Evolutionary conservation across 2,797 vertebrate genomes (phyloP).

Genomic region (Hafferia zeledoni): DNA sequence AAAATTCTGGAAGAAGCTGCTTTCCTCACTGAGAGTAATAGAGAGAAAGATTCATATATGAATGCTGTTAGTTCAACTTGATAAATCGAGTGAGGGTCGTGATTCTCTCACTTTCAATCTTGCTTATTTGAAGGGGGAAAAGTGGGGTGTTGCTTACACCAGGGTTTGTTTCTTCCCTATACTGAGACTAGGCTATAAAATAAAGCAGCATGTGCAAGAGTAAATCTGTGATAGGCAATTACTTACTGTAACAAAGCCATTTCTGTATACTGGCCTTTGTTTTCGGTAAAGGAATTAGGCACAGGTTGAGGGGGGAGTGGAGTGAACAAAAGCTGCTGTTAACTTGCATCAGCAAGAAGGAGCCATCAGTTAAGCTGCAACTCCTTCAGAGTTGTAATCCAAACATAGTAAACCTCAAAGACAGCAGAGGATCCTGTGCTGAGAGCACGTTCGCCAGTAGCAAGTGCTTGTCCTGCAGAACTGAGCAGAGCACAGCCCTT

Average conservation of each 20-base stretch:
- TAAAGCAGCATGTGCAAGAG: background rate
- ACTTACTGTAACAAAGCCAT: background rate
- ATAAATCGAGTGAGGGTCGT: background rate
- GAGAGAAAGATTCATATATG: background rate
- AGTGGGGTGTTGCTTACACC: background rate
- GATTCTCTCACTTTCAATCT: background rate
- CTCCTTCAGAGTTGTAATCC: background rate
- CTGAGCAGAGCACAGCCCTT: background rate
- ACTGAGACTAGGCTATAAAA: background rate
- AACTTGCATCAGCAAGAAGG: background rate
- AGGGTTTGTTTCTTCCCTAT: background rate
- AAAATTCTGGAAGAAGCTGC: background rate
- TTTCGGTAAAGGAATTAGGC: background rate
- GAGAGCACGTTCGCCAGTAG: background rate
- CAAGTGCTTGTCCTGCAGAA: background rate
- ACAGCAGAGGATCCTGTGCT: background rate
- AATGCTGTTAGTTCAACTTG: background rate
- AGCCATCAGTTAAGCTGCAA: background rate
- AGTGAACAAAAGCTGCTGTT: background rate
- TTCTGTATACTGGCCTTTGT: background rate
- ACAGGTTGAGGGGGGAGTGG: background rate
- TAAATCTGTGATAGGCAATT: background rate
- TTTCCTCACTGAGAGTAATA: background rate
- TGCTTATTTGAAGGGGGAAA: background rate
- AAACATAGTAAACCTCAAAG: background rate